These are phyloP conservation scores for Drosophila fungiperda DNA, from an alignment of 2,888 invertebrate genomes.

Conservation along the genomic window DNA sequence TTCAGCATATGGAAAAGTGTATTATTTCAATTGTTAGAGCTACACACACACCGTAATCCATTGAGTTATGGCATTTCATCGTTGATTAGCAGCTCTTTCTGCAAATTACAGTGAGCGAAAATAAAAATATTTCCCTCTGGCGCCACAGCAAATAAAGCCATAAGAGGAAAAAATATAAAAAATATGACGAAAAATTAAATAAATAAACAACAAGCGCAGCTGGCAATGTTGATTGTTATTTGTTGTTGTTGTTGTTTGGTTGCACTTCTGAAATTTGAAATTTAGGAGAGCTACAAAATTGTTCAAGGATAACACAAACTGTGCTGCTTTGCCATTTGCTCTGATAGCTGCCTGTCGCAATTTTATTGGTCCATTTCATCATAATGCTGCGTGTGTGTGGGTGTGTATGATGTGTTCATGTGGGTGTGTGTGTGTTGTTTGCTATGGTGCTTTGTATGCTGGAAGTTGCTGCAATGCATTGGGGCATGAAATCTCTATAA, in stretches of 20 bases:
- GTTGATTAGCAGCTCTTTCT: constrained; percentile 64
- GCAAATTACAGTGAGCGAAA: constrained; percentile 29
- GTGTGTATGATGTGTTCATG: constrained; percentile 5
- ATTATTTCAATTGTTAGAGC: constrained; percentile 43
- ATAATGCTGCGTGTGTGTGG: constrained; percentile 10
- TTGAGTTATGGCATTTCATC: constrained; percentile 47
- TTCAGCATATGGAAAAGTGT: constrained; percentile 21
- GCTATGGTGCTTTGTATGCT: constrained; percentile 34
- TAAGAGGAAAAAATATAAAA: constrained; percentile 17
- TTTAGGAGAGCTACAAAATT: constrained; percentile 52
- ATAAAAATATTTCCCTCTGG: constrained; percentile 31
- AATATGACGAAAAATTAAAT: not conserved
- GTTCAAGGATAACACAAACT: constrained; percentile 49
- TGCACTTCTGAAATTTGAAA: constrained; percentile 58
- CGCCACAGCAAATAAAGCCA: constrained; percentile 51
- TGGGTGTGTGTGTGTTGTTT: constrained; percentile 12
- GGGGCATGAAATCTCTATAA: constrained; percentile 72
- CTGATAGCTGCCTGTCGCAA: constrained; percentile 22
- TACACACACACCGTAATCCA: constrained; percentile 2
- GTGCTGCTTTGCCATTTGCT: constrained; percentile 28
- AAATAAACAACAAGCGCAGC: constrained; percentile 41
- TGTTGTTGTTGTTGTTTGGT: constrained; percentile 13
- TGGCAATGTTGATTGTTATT: constrained; percentile 10
- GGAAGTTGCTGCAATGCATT: constrained; percentile 48
- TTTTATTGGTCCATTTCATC: constrained; percentile 35